Conservation (phyloP, 1,140 invertebrate species). For the Oscheius sp. region DNA sequence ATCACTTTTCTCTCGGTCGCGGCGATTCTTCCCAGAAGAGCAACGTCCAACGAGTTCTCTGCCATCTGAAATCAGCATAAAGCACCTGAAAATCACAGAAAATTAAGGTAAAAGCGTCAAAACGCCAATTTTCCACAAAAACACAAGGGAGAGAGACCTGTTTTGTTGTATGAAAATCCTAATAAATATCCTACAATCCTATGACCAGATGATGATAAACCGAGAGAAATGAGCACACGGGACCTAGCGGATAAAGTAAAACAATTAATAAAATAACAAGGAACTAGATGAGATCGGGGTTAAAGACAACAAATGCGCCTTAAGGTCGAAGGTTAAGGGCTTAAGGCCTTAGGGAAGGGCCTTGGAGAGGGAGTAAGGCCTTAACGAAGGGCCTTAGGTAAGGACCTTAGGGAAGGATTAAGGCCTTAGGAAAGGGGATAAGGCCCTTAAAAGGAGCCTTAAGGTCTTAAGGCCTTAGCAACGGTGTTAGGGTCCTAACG, state of each 20-base stretch:
- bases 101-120: background rate
- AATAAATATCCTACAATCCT: background rate
- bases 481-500: no score
- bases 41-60: background rate
- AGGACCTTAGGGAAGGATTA: background rate
- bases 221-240: background rate
- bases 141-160: no score
- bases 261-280: background rate
- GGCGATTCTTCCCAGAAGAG: slow-evolving; percentile 1
- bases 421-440: background rate
- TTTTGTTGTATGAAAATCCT: background rate
- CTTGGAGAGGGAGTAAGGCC: background rate
- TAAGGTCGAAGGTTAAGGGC: no score
- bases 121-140: background rate
- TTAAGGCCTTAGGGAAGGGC: background rate
- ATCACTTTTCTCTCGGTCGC: background rate
- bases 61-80: background rate
- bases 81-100: background rate
- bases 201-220: background rate
- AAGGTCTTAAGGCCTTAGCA: no score
- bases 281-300: no score
- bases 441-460: background rate
- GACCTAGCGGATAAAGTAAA: background rate
- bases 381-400: background rate
- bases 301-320: no score